phyloP scores from a whole-genome alignment of 2,888 invertebrate species.

The Octodonta nipae region DNA sequence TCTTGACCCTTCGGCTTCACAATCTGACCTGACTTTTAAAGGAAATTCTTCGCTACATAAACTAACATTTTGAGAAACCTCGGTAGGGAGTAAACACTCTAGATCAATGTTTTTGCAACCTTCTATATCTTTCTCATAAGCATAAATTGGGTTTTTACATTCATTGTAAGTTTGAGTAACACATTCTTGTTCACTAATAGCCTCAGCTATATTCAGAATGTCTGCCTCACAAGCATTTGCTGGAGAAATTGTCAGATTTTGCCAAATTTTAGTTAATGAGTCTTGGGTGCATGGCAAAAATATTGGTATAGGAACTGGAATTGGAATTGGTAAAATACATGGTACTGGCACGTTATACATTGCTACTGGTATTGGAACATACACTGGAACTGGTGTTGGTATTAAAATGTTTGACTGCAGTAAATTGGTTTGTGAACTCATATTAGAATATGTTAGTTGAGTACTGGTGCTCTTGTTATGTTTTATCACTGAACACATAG shows the following conservation, averaged over 20 bases:
- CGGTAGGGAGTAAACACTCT: no score
- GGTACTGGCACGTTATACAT: constrained; percentile 75
- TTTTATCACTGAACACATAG: constrained; percentile 34
- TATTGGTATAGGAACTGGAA: constrained; percentile 72
- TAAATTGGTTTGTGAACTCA: constrained; percentile 9
- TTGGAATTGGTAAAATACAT: constrained; percentile 64
- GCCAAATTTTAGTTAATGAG: constrained; percentile 64
- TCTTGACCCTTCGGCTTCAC: no score
- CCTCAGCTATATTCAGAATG: constrained; percentile 70
- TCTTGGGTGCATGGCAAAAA: constrained; percentile 77
- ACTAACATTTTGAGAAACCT: no score
- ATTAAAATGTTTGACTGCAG: constrained; percentile 30
- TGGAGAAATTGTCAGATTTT: no score
- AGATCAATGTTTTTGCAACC: no score
- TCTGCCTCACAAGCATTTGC: neutral
- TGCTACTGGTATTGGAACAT: constrained; percentile 65
- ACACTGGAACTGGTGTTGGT: constrained; percentile 75
- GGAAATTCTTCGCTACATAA: no score
- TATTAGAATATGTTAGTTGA: constrained; percentile 1
- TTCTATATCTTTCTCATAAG: no score
- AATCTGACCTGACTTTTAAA: no score
- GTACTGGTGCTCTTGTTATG: constrained; percentile 49
- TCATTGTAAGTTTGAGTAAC: no score
- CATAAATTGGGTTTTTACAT: no score
- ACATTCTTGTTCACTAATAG: constrained; percentile 62